Conservation (phyloP, 1,140 invertebrate genomes). For the Drosophila sturtevanti region DNA sequence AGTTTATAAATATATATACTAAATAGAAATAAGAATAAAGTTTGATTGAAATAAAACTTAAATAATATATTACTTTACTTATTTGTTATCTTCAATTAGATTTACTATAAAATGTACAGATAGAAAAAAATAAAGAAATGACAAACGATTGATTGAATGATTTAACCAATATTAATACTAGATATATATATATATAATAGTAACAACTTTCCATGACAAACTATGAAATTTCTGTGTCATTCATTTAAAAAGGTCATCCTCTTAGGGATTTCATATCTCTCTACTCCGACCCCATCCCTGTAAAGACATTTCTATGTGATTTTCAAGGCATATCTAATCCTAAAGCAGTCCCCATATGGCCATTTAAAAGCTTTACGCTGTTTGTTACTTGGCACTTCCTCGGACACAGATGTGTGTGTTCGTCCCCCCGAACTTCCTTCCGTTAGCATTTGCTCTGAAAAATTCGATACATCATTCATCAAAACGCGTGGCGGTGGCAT, state of each 20-base stretch:
- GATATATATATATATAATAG: no score
- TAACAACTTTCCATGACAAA: background rate
- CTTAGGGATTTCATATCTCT: slow-evolving; percentile 7
- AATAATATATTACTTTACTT: no score
- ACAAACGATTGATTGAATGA: no score
- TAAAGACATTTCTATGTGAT: slow-evolving; percentile 2
- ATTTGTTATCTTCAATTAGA: no score
- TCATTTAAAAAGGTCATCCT: slow-evolving; percentile 34
- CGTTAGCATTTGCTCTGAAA: slow-evolving; percentile 62
- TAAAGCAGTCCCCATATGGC: slow-evolving; percentile 44
- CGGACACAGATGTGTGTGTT: slow-evolving; percentile 5
- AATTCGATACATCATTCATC: slow-evolving; percentile 79
- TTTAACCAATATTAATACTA: no score
- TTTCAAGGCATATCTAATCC: slow-evolving; percentile 52
- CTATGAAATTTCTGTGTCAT: slow-evolving; percentile 14
- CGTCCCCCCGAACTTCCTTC: slow-evolving; percentile 35
- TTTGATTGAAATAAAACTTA: no score
- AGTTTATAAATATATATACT: no score
- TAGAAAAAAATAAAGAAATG: no score
- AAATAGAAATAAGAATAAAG: no score
- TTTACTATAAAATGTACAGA: no score
- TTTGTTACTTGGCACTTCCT: slow-evolving; percentile 72
- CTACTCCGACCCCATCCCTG: background rate
- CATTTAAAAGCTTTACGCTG: slow-evolving; percentile 77
- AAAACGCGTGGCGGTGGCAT: slow-evolving; percentile 64